A percentile compares a stretch with the other conserved stretches of the same genome.
Evolutionary conservation across 2,797 vertebrate genomes (phyloP).

Genomic region (Hafferia zeledoni): DNA sequence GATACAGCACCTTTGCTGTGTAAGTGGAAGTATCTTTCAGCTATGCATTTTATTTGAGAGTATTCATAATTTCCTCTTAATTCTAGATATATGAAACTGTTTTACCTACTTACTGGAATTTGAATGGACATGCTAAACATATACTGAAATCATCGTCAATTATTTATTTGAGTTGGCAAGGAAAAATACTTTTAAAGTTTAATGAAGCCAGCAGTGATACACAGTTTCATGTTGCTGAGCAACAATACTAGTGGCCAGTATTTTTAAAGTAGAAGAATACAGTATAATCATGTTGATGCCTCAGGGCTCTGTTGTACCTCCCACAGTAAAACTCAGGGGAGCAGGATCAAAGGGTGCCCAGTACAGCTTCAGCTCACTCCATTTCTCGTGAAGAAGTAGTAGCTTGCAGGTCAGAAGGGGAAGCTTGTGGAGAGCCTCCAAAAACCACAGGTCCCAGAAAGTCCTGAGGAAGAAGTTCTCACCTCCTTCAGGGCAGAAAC

Average conservation of each 20-base stretch:
- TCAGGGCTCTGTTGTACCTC: neutral
- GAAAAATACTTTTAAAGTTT: constrained; percentile 72
- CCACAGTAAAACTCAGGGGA: constrained; percentile 12
- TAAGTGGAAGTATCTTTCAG: neutral
- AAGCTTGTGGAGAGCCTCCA: neutral
- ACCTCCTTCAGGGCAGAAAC: neutral
- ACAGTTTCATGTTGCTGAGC: constrained; percentile 67
- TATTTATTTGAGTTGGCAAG: constrained; percentile 73
- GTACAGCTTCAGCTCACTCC: neutral
- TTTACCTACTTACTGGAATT: neutral
- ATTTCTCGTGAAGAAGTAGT: neutral
- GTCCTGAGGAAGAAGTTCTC: neutral
- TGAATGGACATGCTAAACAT: neutral
- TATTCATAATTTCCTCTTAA: neutral
- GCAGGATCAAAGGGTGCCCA: neutral
- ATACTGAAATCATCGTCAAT: constrained; percentile 52
- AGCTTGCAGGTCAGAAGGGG: neutral
- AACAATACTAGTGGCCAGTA: constrained; percentile 43
- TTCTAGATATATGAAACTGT: neutral
- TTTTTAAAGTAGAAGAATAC: constrained; percentile 18
- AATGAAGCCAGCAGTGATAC: constrained; percentile 69
- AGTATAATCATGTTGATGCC: constrained; percentile 42
- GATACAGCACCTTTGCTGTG: neutral
- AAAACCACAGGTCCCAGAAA: neutral
- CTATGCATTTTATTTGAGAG: neutral